These are phyloP conservation scores for Gambusia yucatana DNA, from an alignment of 2,797 vertebrate species.

Conservation along the genomic window DNA sequence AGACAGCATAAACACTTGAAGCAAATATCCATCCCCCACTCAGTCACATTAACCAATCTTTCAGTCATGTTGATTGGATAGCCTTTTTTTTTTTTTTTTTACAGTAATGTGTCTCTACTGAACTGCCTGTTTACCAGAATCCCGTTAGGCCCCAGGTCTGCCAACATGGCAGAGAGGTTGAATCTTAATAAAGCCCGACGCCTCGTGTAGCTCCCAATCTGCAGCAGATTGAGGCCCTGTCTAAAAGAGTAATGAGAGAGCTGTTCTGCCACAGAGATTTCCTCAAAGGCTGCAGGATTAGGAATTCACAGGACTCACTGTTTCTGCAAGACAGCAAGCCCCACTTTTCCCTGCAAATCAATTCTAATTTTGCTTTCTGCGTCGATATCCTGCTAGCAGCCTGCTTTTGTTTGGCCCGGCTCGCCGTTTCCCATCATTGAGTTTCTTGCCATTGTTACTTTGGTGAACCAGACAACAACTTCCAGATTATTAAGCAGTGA, in stretches of 20 bases:
- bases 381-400: slow-evolving; percentile 62
- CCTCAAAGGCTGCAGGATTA: slow-evolving; percentile 71
- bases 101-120: slow-evolving; percentile 25
- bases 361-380: slow-evolving; percentile 65
- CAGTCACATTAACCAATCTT: slow-evolving; percentile 31
- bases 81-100: neutral
- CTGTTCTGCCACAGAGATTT: slow-evolving; percentile 69
- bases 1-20: slow-evolving; percentile 3
- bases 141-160: slow-evolving; percentile 49
- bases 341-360: slow-evolving; percentile 59
- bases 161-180: slow-evolving; percentile 51
- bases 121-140: slow-evolving; percentile 54
- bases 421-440: slow-evolving; percentile 51
- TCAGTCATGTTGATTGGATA: slow-evolving; percentile 13
- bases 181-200: slow-evolving; percentile 69
- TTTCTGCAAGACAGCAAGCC: slow-evolving; percentile 43
- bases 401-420: slow-evolving; percentile 42
- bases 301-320: slow-evolving; percentile 64
- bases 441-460: slow-evolving; percentile 27
- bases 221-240: slow-evolving; percentile 59
- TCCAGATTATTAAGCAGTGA: slow-evolving; percentile 14
- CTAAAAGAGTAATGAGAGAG: slow-evolving; percentile 69
- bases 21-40: slow-evolving; percentile 3
- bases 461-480: slow-evolving; percentile 33
- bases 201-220: slow-evolving; percentile 69